Conservation (phyloP, 2,113 vertebrate species). For the Amblyornis subalaris region DNA sequence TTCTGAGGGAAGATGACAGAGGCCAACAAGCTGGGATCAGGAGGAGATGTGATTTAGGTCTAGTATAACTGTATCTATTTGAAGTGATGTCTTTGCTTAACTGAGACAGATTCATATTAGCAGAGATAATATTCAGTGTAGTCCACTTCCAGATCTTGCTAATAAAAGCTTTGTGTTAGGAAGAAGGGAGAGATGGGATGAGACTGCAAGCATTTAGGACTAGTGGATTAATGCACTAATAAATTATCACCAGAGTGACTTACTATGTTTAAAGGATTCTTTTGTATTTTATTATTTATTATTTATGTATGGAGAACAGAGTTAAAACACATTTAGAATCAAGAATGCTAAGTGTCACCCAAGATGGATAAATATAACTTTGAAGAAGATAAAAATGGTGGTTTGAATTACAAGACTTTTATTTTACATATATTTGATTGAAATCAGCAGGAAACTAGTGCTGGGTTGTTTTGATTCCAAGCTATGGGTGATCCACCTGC, state of each 20-base stretch:
- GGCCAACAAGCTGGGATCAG: neutral
- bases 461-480: neutral
- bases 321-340: neutral
- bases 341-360: neutral
- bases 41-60: neutral
- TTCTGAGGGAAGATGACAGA: neutral
- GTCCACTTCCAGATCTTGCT: neutral
- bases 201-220: neutral
- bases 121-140: neutral
- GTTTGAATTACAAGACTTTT: neutral
- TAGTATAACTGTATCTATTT: neutral
- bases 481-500: neutral
- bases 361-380: neutral
- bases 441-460: neutral
- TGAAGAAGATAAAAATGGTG: neutral
- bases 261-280: neutral
- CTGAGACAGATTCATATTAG: neutral
- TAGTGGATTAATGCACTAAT: neutral
- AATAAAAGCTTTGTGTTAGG: neutral
- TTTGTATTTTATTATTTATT: neutral
- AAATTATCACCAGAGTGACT: neutral
- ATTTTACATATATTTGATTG: neutral
- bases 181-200: neutral
- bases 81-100: neutral
- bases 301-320: neutral